Base-by-base conservation (phyloP, 1,140 invertebrate genomes). In the Anthonomus grandis region DNA sequence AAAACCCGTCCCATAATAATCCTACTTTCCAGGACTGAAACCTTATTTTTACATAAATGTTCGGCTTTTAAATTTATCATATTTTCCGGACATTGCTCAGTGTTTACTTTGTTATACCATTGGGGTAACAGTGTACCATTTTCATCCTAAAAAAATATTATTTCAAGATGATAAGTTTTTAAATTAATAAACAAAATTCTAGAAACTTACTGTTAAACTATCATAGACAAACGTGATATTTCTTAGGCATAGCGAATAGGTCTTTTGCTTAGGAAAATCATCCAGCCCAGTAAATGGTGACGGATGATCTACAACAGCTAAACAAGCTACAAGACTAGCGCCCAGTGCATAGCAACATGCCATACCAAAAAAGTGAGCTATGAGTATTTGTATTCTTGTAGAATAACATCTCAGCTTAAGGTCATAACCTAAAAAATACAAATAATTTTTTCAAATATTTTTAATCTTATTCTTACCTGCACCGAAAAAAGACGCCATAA, bases 221-320 rank as follows among this genome's bases (percentile, higher is more conserved):
- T 70, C 67, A 44, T 67, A 70, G 12, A 72, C 68, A 37, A 70
- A 70, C n/a, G 68, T 69, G 15, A 63, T 63, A 17, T 58, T 67
- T 18, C 70, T 61, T 13, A 71, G 6, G 51, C 70, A 71, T 13
- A 71, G 44, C 17, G 63, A 64, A 42, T 66, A 57, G 18, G 52
- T 63, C 19, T 39, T 50, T 37, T 60, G 62, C 1, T 46, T 27
- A 2, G 27, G 19, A 13, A 71, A 48, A 9, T 70, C 67, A 9
- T 62, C 38, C 1, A 71, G 18, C 6, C 55, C 49, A 23, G 39
- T 50, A 45, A 70, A 64, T 8, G 70, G 68, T 34, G 64, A 46
- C 24, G 46, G 17, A 22, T 58, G 19, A 37, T 65, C 60, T 17
- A 59, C 55, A 39, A 60, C 64, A 3, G 70, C 64, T 10, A 71